Evolutionary conservation across 2,113 vertebrate species (phyloP).

Genomic region (Onychorhynchus coronatus): DNA sequence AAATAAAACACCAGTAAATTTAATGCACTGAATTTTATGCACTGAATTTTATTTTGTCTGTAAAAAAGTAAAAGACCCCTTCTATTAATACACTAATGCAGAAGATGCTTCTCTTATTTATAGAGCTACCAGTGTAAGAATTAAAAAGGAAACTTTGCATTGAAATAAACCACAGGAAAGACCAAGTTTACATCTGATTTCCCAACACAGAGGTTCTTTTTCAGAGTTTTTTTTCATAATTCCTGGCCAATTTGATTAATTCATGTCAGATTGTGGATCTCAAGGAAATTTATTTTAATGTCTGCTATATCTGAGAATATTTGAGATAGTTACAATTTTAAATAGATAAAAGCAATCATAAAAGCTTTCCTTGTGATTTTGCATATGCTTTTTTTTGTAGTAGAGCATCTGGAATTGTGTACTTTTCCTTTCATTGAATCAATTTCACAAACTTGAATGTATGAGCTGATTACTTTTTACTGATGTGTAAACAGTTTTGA

Average conservation of each 20-base stretch:
- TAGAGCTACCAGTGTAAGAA: not conserved
- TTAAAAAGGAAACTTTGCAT: not conserved
- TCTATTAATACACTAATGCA: not conserved
- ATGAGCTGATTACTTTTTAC: not conserved
- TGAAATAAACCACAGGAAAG: not conserved
- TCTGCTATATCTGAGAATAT: not conserved
- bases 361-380: not conserved
- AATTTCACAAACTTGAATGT: not conserved
- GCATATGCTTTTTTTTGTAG: not conserved
- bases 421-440: not conserved
- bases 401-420: not conserved
- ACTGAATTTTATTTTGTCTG: not conserved
- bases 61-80: not conserved
- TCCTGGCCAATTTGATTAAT: not conserved
- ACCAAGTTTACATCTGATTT: not conserved
- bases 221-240: not conserved
- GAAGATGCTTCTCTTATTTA: not conserved
- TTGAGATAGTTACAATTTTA: not conserved
- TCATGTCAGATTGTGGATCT: not conserved
- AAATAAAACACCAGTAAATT: not conserved
- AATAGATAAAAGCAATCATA: not conserved
- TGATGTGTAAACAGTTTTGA: not conserved
- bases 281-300: not conserved
- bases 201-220: fast-evolving
- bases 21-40: not conserved